Evolutionary conservation across 2,113 vertebrate species (phyloP).

Genomic region (Lontra canadensis): DNA sequence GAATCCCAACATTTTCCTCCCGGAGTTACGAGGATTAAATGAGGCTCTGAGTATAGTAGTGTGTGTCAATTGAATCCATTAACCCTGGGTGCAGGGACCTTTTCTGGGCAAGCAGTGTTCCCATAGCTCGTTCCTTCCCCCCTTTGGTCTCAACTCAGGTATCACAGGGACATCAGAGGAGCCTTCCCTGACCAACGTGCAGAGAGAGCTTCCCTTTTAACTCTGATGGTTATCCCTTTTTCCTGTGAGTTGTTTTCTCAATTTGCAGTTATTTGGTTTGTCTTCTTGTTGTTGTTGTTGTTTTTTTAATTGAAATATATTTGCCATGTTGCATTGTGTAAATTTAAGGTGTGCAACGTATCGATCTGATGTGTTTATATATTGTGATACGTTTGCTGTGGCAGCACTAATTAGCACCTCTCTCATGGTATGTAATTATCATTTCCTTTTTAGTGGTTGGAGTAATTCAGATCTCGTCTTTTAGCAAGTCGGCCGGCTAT

Average conservation of each 20-base stretch:
- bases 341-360: background rate
- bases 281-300: background rate
- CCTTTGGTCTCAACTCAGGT: background rate
- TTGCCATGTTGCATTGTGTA: background rate
- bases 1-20: background rate
- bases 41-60: accelerated
- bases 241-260: background rate
- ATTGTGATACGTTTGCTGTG: background rate
- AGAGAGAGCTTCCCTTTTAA: background rate
- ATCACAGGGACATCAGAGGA: background rate
- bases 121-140: background rate
- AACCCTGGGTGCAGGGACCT: too few relatives aligned
- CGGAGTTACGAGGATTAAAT: background rate
- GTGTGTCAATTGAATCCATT: accelerated
- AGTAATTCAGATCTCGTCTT: background rate
- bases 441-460: background rate
- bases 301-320: background rate
- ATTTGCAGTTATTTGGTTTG: background rate
- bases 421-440: background rate
- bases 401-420: background rate
- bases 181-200: background rate
- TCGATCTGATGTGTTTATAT: background rate
- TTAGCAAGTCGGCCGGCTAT: background rate
- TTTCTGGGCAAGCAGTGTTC: background rate
- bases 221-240: background rate